Base-by-base conservation (phyloP, 2,113 vertebrate genomes). In the Propithecus coquereli region DNA sequence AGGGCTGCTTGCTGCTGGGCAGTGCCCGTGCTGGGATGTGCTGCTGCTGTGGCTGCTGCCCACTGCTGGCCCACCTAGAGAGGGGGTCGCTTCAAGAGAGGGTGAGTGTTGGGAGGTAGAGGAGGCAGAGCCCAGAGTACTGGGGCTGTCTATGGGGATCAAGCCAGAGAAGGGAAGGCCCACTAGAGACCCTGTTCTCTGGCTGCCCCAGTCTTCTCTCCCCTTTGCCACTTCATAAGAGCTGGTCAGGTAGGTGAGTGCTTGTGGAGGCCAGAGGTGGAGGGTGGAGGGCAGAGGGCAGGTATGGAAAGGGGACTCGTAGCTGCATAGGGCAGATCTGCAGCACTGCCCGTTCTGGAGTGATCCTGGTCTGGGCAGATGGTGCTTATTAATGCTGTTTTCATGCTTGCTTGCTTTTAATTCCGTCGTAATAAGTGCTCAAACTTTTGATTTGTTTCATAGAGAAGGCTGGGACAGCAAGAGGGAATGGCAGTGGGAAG, bases 21-120 rank as follows among this genome's bases (percentile, higher is more conserved):
- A 88, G 91, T 9, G 40, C 76, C 81, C 2, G 3, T 25, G 93
- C 74, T 63, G 93, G 93, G 95, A 96, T 96, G 97, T 98, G 97
- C 94, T 95, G 97, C 89, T 91, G 93, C 90, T 96, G 90, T 34
- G 71, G 96, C 81, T 83, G 95, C 92, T 95, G 97, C 93, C 96
- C 85, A 5, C 95, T 88, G 85, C 97, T 97, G 77, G 90, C 87
- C 90, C 87, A 87, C 84, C 94, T 71, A 81, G 96, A 97, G 68
- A 84, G 45, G 85, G 95, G 85, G 54, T 70, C 94, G 4, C 95
- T 95, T 23, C 30, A 2, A 43, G 97, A 96, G 68, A 93, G 93
- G 96, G 97, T 96, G 95, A 98, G 97, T 97, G 89, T 71, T 16
- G 22, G 30, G 70, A 86, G 85, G 37, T 50, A 12, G 66, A 43